Conservation (phyloP, 2,888 invertebrate genomes). For the Ariolimax columbianus region DNA sequence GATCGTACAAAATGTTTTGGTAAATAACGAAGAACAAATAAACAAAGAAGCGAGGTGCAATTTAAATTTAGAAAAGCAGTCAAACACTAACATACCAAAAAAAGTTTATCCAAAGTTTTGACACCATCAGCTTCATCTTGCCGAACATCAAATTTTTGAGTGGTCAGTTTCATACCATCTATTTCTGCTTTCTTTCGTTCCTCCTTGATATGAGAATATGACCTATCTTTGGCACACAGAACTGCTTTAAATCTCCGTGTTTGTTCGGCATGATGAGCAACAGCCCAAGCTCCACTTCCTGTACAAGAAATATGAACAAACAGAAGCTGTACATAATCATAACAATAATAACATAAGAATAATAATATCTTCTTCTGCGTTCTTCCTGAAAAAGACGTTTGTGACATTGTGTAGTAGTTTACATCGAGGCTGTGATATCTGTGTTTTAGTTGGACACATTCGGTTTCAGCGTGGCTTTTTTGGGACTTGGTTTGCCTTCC, state of each 20-base stretch:
- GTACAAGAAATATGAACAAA: background rate
- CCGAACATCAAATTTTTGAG: conserved; percentile 60
- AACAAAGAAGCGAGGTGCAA: background rate
- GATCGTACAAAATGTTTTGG: background rate
- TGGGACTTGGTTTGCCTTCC: too few species aligned
- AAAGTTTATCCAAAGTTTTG: conserved; percentile 76
- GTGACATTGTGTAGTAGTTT: too few species aligned
- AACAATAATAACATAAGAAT: too few species aligned
- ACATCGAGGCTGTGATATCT: too few species aligned
- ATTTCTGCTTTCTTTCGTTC: conserved; percentile 71
- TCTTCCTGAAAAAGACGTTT: too few species aligned
- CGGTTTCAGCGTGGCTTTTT: too few species aligned
- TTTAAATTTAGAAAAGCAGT: background rate
- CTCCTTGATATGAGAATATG: conserved; percentile 73
- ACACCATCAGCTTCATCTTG: conserved; percentile 63
- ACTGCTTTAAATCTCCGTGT: conserved; percentile 75
- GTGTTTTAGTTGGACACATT: too few species aligned
- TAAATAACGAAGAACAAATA: background rate
- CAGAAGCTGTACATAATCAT: too few species aligned
- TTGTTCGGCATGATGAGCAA: conserved; percentile 76
- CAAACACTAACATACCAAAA: conserved; percentile 67
- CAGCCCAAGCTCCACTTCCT: conserved; percentile 77
- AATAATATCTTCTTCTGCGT: too few species aligned
- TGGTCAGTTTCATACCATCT: conserved; percentile 61
- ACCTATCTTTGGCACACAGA: conserved; percentile 74